Conservation (phyloP, 2,888 invertebrate species). For the Plutella xylostella region DNA sequence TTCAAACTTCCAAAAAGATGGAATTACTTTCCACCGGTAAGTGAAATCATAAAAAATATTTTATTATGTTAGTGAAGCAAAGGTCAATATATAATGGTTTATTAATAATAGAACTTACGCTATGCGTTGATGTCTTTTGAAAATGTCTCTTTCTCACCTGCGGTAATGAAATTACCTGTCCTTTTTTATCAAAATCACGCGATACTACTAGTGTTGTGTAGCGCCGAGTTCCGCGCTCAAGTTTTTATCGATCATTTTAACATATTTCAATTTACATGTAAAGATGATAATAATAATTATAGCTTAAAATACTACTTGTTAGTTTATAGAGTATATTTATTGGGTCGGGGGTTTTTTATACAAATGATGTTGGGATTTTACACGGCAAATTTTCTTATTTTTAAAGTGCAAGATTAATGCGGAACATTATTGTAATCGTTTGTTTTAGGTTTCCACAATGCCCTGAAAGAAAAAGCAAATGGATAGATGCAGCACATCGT, state of each 20-base stretch:
- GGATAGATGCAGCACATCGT: background rate
- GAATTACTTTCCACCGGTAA: background rate
- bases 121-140: background rate
- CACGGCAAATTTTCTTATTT: too few species aligned
- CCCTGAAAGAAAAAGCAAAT: background rate
- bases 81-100: background rate
- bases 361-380: conserved; percentile 1
- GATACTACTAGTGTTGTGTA: conserved; percentile 1
- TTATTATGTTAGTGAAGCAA: background rate
- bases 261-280: too few species aligned
- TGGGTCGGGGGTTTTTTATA: too few species aligned
- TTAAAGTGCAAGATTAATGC: background rate
- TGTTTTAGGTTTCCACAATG: background rate
- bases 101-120: background rate
- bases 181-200: background rate
- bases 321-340: too few species aligned
- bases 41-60: background rate
- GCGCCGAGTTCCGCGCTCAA: background rate
- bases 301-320: too few species aligned
- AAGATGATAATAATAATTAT: too few species aligned
- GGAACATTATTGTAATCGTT: background rate
- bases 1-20: conserved; percentile 1
- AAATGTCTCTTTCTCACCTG: background rate
- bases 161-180: background rate
- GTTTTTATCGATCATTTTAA: conserved; percentile 1